Conservation (phyloP, 2,797 vertebrate genomes). For the Scolopax rusticola region DNA sequence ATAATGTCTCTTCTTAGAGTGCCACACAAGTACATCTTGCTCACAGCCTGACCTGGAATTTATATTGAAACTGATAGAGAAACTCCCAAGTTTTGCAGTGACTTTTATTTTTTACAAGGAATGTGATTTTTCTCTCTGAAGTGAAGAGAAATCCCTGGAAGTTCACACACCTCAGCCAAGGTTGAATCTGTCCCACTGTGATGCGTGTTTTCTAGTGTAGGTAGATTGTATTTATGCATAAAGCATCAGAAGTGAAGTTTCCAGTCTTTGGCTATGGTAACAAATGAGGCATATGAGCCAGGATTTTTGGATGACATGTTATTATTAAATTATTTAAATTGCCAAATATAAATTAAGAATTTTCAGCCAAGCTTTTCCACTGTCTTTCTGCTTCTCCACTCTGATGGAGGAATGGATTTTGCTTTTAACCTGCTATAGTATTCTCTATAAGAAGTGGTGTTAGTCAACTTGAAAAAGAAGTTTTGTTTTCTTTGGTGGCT, state of each 20-base stretch:
- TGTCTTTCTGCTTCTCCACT: background rate
- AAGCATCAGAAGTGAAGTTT: constrained; percentile 13
- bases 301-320: constrained; percentile 14
- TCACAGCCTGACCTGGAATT: background rate
- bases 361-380: background rate
- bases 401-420: background rate
- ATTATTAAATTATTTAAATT: constrained; percentile 8
- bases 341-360: background rate
- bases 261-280: constrained; percentile 53
- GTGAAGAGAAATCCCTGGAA: background rate
- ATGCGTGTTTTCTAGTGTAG: background rate
- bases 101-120: background rate
- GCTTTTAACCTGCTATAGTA: background rate
- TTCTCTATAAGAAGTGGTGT: background rate
- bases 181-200: background rate
- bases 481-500: background rate
- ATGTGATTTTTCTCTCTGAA: background rate
- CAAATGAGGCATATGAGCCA: constrained; percentile 45
- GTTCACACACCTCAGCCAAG: background rate
- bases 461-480: background rate
- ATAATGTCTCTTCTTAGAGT: background rate
- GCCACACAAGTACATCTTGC: background rate
- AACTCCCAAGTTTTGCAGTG: background rate
- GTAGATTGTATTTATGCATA: constrained; percentile 7
- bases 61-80: background rate